A percentile compares a stretch with the other conserved stretches of the same genome.
Conservation (phyloP, 2,888 invertebrate genomes). For the Andrena trimmerana region DNA sequence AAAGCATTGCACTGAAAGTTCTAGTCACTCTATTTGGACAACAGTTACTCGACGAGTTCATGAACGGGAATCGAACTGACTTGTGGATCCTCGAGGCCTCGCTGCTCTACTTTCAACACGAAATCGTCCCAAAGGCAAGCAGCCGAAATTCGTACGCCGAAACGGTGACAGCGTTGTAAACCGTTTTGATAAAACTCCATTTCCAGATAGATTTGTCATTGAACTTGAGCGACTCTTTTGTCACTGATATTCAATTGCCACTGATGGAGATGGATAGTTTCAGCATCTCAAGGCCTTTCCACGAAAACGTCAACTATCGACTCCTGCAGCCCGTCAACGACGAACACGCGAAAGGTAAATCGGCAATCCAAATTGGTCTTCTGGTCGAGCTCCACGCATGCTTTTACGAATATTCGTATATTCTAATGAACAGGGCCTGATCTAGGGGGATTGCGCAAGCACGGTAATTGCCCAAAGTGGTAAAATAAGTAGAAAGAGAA, state of each 20-base stretch:
- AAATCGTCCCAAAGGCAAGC: constrained; percentile 78
- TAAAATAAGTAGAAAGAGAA: no score
- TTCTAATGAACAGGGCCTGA: no score
- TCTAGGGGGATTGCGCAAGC: no score
- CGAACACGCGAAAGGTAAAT: constrained; percentile 77
- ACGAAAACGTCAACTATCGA: constrained; percentile 70
- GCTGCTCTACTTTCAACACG: constrained; percentile 86
- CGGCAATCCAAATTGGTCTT: neutral
- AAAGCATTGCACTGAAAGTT: constrained; percentile 70
- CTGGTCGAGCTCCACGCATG: neutral
- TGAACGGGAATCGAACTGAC: constrained; percentile 79
- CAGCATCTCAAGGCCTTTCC: constrained; percentile 75
- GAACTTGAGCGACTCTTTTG: constrained; percentile 67
- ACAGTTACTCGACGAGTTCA: constrained; percentile 86
- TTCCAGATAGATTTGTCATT: constrained; percentile 77
- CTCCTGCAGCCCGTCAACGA: constrained; percentile 64
- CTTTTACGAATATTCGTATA: no score
- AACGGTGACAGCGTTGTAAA: neutral
- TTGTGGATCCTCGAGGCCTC: constrained; percentile 85
- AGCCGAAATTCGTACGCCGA: constrained; percentile 9
- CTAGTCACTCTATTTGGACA: constrained; percentile 82
- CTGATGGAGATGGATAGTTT: constrained; percentile 79
- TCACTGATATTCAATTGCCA: constrained; percentile 75
- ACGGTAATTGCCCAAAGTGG: no score
- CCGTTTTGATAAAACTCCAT: constrained; percentile 60